Evolutionary conservation across 1,140 invertebrate genomes (phyloP), one percentile per base, ranked within the genome.

Genomic region (Penaeus vannamei): DNA sequence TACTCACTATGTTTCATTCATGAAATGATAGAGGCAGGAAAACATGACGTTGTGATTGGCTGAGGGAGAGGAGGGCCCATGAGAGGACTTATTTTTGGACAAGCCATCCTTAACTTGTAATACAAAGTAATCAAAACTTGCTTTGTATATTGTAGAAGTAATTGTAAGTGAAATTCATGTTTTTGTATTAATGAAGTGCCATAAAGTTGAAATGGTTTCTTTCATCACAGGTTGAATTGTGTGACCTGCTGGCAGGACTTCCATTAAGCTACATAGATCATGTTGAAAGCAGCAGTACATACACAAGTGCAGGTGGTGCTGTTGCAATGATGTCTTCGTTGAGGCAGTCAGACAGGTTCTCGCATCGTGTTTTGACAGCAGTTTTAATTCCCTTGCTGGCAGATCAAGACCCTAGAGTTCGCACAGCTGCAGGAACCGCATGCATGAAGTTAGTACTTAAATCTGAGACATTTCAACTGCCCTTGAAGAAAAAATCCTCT

Each of bases 361-460:
- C 90, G 36, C 93, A 95, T 86, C 94, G 95, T 90, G 93, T 96
- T 64, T 91, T 96, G n/a, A 92, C 94, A 82, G 93, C 94, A 87
- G 93, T 96, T 77, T 92, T 97, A n/a, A 92, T 96, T 26, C 92
- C 93, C 61, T 92, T 97, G 53, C 92, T 97, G 5, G 94, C 94
- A 22, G 96, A 97, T 93, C 95, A 96, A 91, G 97, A 98, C 93
- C 94, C 94, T 83, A 94, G 97, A 93, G 96, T 98, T 14, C 93
- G 97, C 84, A 94, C 95, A 91, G 95, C 96, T 23, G 95, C 96
- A 7, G 94, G 95, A 17, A 93, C 94, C 69, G 94, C 96, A 26
- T 94, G 97, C 91, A 93, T 95, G 26, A 96, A 94, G 96, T 97
- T 94, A 94, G 93, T 90, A 53, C 53, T 14, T 12, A 53, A 17